Base-by-base conservation (phyloP, 2,797 vertebrate species). In the Pangasius sanitwongsei region DNA sequence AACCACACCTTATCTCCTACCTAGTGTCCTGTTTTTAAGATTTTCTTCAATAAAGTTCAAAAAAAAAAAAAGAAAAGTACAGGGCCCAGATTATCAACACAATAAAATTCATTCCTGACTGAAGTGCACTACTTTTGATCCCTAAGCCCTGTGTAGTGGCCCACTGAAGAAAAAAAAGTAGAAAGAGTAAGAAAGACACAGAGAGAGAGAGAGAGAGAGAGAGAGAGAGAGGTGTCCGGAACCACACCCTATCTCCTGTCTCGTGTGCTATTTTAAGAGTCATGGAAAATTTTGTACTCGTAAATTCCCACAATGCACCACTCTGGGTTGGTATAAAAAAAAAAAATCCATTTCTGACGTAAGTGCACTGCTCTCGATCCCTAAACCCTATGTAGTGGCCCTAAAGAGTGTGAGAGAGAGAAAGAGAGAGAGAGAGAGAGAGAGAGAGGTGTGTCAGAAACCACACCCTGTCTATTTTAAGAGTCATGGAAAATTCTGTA, bases 211-310 rank as follows among this genome's bases (percentile, higher is more conserved):
- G 18, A 89, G 78, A 86, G 50, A 72, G 41, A 82, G 83, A 86
- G 87, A 72, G 86, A 91, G 87, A 89, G 25, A 72, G 61, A 84
- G 80, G 34, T 25, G 67, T 70, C 63, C 67, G 1, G 25, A 72
- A 13, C 48, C 61, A n/a, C 61, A 44, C 59, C 59, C 18, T 83
- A 12, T 84, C 41, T n/a, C 23, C 8, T 55, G 15, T 55, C 15
- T 55, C 55, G 55, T 65, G 82, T 37, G 7, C 61, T 85, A 85
- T 85, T 69, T 70, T 85, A 50, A 48, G 83, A 65, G 28, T 82
- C 34, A 0, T 82, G 80, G 75, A 78, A 80, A 55, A 34, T 75
- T 48, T 75, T 12, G 11, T 75, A 25, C 80, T 82, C 1, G 31
- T 82, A 63, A 65, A 63, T 69, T 85, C 83, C 83, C 44, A 20